Conservation (phyloP, 2,888 invertebrate genomes). For the Polydrusus cervinus region DNA sequence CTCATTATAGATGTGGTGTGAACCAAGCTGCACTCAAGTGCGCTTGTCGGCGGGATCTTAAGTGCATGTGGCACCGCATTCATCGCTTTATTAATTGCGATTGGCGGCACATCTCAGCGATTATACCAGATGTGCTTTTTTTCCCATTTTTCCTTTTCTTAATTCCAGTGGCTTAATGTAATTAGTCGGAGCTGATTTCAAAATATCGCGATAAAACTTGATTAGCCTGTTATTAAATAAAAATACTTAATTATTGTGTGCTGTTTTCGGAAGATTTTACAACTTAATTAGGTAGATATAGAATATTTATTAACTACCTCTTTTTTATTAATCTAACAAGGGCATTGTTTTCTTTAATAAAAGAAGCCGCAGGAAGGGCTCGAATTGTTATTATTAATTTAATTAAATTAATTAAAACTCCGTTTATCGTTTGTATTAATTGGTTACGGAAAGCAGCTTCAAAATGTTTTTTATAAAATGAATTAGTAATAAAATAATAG, state of each 20-base stretch:
- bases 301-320: too few species aligned
- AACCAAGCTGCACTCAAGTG: constrained; percentile 34
- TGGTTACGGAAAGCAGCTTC: too few species aligned
- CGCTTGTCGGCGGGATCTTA: constrained; percentile 45
- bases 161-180: constrained; percentile 48
- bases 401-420: background rate
- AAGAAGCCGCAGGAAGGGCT: too few species aligned
- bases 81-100: constrained; percentile 59
- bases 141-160: constrained; percentile 32
- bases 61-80: constrained; percentile 56
- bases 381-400: background rate
- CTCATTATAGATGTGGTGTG: constrained; percentile 30
- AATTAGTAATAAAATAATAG: too few species aligned
- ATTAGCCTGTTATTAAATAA: constrained; percentile 41
- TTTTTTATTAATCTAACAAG: too few species aligned
- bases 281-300: constrained; percentile 1
- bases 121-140: constrained; percentile 53
- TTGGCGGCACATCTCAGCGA: constrained; percentile 57
- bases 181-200: constrained; percentile 43
- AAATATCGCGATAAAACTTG: constrained; percentile 40
- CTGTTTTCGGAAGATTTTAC: background rate
- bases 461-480: too few species aligned
- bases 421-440: too few species aligned
- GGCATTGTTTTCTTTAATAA: too few species aligned
- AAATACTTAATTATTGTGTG: constrained; percentile 17